A percentile compares a stretch with the other conserved stretches of the same genome.
phyloP scores from a whole-genome alignment of 2,797 vertebrate species.

The Mormyrus hasselquistii region DNA sequence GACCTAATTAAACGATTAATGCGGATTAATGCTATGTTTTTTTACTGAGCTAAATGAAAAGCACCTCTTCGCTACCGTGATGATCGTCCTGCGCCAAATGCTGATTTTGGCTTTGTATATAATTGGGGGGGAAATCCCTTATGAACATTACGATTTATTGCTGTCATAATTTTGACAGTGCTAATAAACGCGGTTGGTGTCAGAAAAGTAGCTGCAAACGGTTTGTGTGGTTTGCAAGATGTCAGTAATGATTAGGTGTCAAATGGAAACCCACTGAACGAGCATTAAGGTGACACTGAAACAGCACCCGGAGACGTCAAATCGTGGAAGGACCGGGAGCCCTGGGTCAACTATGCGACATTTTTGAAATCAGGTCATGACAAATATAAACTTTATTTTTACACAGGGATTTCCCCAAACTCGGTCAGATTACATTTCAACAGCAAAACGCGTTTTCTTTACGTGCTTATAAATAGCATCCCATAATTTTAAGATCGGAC shows the following conservation, averaged over 20 bases:
- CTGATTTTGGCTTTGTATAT: not conserved
- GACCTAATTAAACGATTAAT: not conserved
- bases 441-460: not conserved
- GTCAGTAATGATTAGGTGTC: not conserved
- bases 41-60: not conserved
- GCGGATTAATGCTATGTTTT: not conserved
- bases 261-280: not conserved
- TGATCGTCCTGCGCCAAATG: not conserved
- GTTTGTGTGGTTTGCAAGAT: not conserved
- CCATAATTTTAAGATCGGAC: not conserved
- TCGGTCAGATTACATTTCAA: constrained; percentile 1
- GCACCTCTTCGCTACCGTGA: not conserved
- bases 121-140: not conserved
- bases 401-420: constrained; percentile 17
- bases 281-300: not conserved
- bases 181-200: not conserved
- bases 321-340: not conserved
- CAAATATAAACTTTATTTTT: constrained; percentile 15
- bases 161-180: not conserved
- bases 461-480: not conserved
- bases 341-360: constrained; percentile 12
- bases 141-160: not conserved
- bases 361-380: constrained; percentile 8
- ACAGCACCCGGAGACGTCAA: not conserved
- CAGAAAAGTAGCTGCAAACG: not conserved